Evolutionary conservation across 2,888 invertebrate genomes (phyloP), one percentile per base, ranked within the genome.

Genomic region (Pyrocoelia pectoralis): DNA sequence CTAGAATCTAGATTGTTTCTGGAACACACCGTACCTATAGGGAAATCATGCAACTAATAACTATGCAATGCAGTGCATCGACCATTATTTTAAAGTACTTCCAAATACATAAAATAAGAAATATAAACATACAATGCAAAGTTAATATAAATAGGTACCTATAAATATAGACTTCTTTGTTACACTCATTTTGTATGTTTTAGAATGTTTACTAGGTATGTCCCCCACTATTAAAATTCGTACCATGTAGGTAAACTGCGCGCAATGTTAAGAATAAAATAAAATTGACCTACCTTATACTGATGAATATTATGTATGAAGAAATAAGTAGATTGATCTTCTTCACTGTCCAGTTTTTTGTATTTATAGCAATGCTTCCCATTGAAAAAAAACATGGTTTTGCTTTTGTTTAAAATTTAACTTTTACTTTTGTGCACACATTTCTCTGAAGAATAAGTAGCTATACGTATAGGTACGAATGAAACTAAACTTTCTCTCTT

Each of bases 401-500:
- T 15, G 19, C n/a, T 33, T 33, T 33, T 33, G 9, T 33, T 33
- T 33, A 33, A 33, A 8, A 3, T 33, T 33, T 33, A 33, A n/a
- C 33, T 33, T 33, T 33, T 33, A 33, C 33, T 33, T 33, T 33
- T 33, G 33, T 33, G 3, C 9, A 8, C 8, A 33, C n/a, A 33
- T 33, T 33, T 33, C n/a, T 33, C 10, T 33, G 2, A 33, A 10
- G 33, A n/a, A n/a, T n/a, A n/a, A n/a, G n/a, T n/a, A 33, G 33
- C 9, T 33, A 33, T 33, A n/a, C 2, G 33, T 33, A 33, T n/a
- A 56, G 9, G 15, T 52, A 56, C 43, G 12, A 57, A 52, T 38
- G 29, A 19, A 53, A 40, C 38, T 46, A 13, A 48, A 62, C 62
- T 62, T 62, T 62, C 62, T 56, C 62, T 48, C 38, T 5, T 29